Evolutionary conservation across 1,140 invertebrate species (phyloP).

Genomic region (Drosophila mayri): DNA sequence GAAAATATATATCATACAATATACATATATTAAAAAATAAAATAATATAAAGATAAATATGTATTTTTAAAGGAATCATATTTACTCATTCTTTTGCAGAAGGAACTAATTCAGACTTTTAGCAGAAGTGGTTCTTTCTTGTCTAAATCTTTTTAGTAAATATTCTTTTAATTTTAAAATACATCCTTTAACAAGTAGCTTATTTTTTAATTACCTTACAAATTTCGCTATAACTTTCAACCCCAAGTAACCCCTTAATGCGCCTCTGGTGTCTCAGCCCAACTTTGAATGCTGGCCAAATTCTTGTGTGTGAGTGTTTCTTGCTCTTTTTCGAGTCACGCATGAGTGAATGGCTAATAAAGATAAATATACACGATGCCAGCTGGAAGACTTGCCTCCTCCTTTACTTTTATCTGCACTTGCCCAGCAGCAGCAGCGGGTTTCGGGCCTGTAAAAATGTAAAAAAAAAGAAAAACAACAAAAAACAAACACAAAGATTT

Average conservation of each 20-base stretch:
- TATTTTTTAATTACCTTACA: too few relatives aligned
- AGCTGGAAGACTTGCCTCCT: slow-evolving; percentile 18
- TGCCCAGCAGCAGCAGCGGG: slow-evolving; percentile 39
- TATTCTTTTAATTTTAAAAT: background rate
- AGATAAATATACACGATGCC: slow-evolving; percentile 69
- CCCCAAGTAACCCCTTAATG: background rate
- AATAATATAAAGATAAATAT: too few relatives aligned
- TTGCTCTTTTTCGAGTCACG: slow-evolving; percentile 57
- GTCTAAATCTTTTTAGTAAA: background rate
- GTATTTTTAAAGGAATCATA: background rate
- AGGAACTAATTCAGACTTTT: background rate
- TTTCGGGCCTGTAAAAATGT: slow-evolving; percentile 8
- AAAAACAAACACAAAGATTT: slow-evolving; percentile 21
- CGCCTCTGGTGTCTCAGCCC: background rate
- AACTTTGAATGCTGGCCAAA: slow-evolving; percentile 70
- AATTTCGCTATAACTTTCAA: background rate
- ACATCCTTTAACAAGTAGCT: background rate
- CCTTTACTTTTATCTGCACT: slow-evolving; percentile 31
- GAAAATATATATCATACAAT: too few relatives aligned
- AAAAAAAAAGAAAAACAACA: slow-evolving; percentile 2
- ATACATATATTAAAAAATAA: too few relatives aligned
- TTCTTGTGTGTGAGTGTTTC: slow-evolving; percentile 38
- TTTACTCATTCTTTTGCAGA: background rate
- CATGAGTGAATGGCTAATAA: slow-evolving; percentile 80
- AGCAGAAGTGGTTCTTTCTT: background rate